phyloP scores from a whole-genome alignment of 2,888 invertebrate species.

The Noctua pronuba region DNA sequence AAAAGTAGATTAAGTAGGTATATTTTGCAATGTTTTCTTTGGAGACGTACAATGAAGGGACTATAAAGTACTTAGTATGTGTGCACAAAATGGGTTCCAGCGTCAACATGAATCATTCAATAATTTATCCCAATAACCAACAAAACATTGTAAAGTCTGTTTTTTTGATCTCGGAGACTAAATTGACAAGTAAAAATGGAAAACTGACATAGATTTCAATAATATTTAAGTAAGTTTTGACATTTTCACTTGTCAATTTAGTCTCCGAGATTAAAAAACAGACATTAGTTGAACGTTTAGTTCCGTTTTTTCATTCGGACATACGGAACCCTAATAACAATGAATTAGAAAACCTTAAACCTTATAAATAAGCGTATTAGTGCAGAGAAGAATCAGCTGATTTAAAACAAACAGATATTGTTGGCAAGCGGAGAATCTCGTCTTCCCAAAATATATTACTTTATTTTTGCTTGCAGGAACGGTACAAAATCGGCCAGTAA shows the following conservation, averaged over 20 bases:
- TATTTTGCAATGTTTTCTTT: background rate
- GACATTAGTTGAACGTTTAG: background rate
- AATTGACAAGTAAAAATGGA: no score
- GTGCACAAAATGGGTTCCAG: no score
- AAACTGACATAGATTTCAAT: no score
- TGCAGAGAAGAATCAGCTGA: slow-evolving; percentile 38
- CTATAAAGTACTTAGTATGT: background rate
- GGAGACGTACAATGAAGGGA: background rate
- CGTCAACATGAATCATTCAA: background rate
- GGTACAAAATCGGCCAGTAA: background rate
- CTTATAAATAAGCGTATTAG: background rate
- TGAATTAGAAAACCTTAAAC: background rate
- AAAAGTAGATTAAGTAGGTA: background rate
- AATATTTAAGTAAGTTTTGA: no score
- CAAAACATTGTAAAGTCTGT: background rate
- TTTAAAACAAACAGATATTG: slow-evolving; percentile 32
- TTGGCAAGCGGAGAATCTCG: slow-evolving; percentile 8
- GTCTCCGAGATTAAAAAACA: no score
- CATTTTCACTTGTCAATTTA: no score
- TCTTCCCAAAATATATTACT: slow-evolving; percentile 35
- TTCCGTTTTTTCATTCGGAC: background rate
- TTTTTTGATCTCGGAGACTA: no score
- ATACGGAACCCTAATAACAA: no score
- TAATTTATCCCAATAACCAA: background rate
- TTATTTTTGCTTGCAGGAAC: slow-evolving; percentile 22